Evolutionary conservation across 2,888 invertebrate genomes (phyloP), one percentile per base, ranked within the genome.

Genomic region (Eupsilia transversa): DNA sequence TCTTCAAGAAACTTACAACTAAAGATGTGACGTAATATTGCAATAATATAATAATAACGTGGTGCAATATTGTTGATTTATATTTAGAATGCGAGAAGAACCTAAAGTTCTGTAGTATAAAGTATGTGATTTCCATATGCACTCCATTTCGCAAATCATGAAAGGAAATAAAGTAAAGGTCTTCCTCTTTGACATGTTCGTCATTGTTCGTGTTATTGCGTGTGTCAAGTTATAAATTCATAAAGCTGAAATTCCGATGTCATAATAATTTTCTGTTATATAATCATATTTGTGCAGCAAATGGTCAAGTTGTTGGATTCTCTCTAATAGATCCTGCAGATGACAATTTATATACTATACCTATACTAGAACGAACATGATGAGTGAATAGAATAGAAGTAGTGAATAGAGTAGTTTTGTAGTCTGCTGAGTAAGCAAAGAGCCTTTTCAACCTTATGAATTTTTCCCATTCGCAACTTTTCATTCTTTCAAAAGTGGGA

Each of bases 11-110:
- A 61, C 52, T 63, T 74, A 9, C n/a, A 33, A 54, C 52, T 49
- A 6, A 41, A 54, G 6, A 64, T 59, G 52, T 27, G 38, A 17
- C 20, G 30, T 38, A n/a, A n/a, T n/a, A n/a, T n/a, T n/a, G n/a
- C n/a, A n/a, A n/a, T n/a, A n/a, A n/a, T n/a, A n/a, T n/a, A n/a
- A n/a, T n/a, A n/a, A n/a, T n/a, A n/a, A 75, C 76, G 60, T 81
- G 76, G 14, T 41, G 83, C 59, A 46, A 83, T 83, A 33, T 46
- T 54, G 14, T 33, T 57, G 52, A 52, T 59, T 79, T 77, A 82
- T 59, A 38, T 35, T 35, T 30, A 12, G 3, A 33, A 74, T 56
- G 17, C 4, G 10, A 49, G 9, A 60, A 17, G 20, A 20, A 23
- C 27, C 3, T 33, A 7, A 43, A 30, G 46, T 46, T 46, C 5